These are phyloP conservation scores for Nemotelus pantherinus DNA, from an alignment of 2,888 invertebrate genomes.

Conservation along the genomic window DNA sequence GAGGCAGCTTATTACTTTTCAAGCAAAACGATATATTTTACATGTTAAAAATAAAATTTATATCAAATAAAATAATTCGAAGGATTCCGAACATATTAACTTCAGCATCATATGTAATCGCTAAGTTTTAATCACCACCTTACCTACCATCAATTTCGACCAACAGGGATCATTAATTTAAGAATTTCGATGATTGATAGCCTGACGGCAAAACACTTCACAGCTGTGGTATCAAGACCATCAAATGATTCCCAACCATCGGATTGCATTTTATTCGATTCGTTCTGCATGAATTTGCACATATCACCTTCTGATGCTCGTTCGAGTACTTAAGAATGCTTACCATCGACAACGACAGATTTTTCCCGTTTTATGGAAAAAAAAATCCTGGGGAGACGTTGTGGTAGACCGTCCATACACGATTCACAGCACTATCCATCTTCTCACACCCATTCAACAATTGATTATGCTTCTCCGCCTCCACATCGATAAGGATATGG, in stretches of 20 bases:
- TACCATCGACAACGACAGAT: background rate
- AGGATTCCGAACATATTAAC: no score
- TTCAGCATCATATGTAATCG: no score
- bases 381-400: no score
- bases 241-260: background rate
- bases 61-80: no score
- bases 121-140: no score
- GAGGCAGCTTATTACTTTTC: no score
- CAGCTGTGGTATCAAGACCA: background rate
- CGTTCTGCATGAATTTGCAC: constrained; percentile 22
- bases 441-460: background rate
- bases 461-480: background rate
- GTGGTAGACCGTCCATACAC: no score
- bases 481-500: background rate
- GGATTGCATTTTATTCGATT: constrained; percentile 18
- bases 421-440: background rate
- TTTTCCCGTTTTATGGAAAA: background rate
- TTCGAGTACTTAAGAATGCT: background rate
- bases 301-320: constrained; percentile 21
- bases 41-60: no score
- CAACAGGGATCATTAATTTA: constrained; percentile 27
- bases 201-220: background rate
- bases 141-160: background rate
- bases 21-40: no score
- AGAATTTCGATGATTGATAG: constrained; percentile 41